Base-by-base conservation (phyloP, 2,888 invertebrate species). In the Acronicta psi region DNA sequence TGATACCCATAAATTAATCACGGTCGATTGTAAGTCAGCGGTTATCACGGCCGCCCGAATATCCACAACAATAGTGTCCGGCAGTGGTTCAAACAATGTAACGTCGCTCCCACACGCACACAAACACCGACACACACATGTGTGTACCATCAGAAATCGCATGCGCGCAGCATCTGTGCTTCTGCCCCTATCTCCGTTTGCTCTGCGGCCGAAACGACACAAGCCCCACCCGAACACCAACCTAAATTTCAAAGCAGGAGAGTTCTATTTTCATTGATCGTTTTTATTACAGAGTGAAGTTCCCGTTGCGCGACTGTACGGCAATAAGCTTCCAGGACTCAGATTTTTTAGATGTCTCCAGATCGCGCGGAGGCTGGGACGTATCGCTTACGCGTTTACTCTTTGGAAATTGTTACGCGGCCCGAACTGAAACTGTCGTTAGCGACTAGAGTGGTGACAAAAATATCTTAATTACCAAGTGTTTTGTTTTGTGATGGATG, bases 121-220 rank as follows among this genome's bases (percentile, higher is more conserved):
- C 69, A 75, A 75, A 81, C 78, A 76, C 74, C 64, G 69, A 74
- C 61, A 73, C 68, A 58, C 59, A 66, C 59, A 59, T 64, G 68
- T 64, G 81, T 80, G 86, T 75, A 79, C 53, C 63, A 49, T 59
- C 61, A 67, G 40, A 83, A 83, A 84, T 80, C 93, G 93, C 93
- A 93, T 93, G 93, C 93, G 93, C 91, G 84, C 92, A 92, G 92
- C 94, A 92, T 93, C 93, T 92, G 90, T 89, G 87, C 86, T 82
- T 86, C 85, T 86, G 85, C 87, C 89, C 87, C 88, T 88, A 86
- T 87, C 87, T 88, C 77, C 62, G 46, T 66, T 57, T 53, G 49
- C 60, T 61, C 58, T 73, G 51, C 61, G 59, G 60, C 53, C 46
- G 43, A 71, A 87, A 84, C 47, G 78, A 41, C 65, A 3, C 69